A percentile compares a stretch with the other conserved stretches of the same genome.
Conservation (phyloP, 2,797 vertebrate species). For the Acrocephalus scirpaceus region DNA sequence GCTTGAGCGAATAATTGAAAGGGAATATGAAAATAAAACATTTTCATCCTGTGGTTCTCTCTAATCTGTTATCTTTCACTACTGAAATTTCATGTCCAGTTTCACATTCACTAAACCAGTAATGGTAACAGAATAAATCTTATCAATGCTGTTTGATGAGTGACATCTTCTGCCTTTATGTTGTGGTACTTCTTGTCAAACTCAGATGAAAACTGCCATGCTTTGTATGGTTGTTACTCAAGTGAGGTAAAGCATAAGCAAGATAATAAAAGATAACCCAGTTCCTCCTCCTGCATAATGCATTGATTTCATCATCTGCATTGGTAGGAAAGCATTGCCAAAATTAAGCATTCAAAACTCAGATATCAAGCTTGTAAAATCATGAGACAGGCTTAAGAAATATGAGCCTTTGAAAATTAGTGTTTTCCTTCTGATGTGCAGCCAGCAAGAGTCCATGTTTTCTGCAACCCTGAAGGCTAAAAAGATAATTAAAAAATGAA, state of each 20-base stretch:
- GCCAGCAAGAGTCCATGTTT: background rate
- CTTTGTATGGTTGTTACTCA: background rate
- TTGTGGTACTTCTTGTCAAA: background rate
- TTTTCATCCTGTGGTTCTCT: background rate
- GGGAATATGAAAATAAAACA: conserved; percentile 23
- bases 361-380: background rate
- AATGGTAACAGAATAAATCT: background rate
- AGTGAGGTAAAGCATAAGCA: background rate
- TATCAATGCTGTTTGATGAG: background rate
- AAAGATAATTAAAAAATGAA: conserved; percentile 33
- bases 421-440: background rate
- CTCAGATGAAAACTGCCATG: background rate
- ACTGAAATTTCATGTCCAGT: conserved; percentile 4
- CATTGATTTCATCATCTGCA: background rate
- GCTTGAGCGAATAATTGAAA: conserved; percentile 9
- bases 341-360: background rate
- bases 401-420: background rate
- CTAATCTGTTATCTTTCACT: background rate
- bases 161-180: background rate
- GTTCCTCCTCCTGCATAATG: background rate
- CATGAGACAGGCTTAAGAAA: background rate
- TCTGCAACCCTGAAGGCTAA: background rate
- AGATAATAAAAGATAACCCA: background rate
- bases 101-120: background rate
- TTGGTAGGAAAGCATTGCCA: background rate